Evolutionary conservation across 1,140 invertebrate species (phyloP).

Genomic region (Zaprionus davidi): DNA sequence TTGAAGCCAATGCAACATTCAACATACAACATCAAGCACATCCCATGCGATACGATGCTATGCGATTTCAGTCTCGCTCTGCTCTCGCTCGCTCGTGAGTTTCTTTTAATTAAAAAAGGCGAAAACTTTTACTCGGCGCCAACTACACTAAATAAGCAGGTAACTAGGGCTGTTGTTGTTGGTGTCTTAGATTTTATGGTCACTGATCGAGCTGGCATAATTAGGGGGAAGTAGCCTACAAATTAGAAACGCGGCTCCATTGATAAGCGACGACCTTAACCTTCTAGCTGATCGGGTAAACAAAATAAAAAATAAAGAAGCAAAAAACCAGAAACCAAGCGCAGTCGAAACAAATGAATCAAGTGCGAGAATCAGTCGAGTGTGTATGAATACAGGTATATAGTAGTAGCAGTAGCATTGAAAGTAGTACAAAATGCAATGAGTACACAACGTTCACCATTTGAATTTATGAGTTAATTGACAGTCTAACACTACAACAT

Average conservation of each 20-base stretch:
- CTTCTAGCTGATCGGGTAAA: slow-evolving; percentile 20
- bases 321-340: neutral
- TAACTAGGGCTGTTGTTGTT: slow-evolving; percentile 70
- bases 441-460: neutral
- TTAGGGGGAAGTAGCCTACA: slow-evolving; percentile 34
- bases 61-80: slow-evolving; percentile 34
- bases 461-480: neutral
- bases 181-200: slow-evolving; percentile 81
- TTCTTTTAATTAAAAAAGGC: slow-evolving; percentile 81
- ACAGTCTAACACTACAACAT: neutral
- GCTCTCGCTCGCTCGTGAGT: slow-evolving; percentile 60
- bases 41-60: slow-evolving; percentile 57
- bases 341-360: slow-evolving; percentile 2
- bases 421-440: neutral
- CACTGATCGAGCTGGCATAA: slow-evolving; percentile 62
- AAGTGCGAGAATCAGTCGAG: slow-evolving; percentile 26
- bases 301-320: neutral
- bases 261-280: slow-evolving; percentile 46
- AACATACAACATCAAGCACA: slow-evolving; percentile 43
- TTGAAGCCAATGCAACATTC: slow-evolving; percentile 4
- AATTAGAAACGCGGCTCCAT: slow-evolving; percentile 43
- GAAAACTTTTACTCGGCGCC: slow-evolving; percentile 78
- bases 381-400: slow-evolving; percentile 7
- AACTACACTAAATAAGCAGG: slow-evolving; percentile 66
- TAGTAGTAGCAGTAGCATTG: neutral